Percentiles rank a stretch among this genome's conserved stretches.
Conservation (phyloP, 2,888 invertebrate genomes). For the Limnephilus rhombicus region DNA sequence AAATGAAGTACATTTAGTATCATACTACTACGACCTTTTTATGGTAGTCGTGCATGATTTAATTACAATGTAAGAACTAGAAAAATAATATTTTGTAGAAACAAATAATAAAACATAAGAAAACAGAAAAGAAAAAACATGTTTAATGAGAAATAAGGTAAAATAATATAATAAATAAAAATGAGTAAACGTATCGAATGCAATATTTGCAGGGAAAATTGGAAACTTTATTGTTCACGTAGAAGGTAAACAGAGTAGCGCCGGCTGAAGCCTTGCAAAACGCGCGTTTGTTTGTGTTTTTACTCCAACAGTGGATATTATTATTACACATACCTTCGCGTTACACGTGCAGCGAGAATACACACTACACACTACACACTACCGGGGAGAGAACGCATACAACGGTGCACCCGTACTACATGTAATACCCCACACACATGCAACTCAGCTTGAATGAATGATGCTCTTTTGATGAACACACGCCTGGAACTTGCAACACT, state of each 20-base stretch:
- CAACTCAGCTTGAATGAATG: conserved; percentile 33
- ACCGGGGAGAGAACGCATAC: neutral
- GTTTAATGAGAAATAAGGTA: neutral
- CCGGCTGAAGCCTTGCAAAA: neutral
- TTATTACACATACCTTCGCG: neutral
- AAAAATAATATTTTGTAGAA: too few relatives aligned
- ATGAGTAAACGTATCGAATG: neutral
- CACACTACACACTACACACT: neutral
- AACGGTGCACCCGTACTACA: neutral
- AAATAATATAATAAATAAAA: neutral
- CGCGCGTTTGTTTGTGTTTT: neutral
- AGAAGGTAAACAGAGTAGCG: neutral
- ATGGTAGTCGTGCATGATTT: too few relatives aligned
- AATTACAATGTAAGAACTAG: too few relatives aligned
- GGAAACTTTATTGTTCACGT: neutral
- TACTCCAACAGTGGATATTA: neutral
- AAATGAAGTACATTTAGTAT: too few relatives aligned
- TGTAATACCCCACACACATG: neutral
- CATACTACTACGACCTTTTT: too few relatives aligned
- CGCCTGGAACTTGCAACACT: neutral
- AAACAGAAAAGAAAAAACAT: too few relatives aligned
- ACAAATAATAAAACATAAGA: too few relatives aligned
- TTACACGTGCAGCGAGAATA: neutral
- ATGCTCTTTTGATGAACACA: conserved; percentile 38
- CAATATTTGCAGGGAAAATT: neutral